Conservation (phyloP, 2,113 vertebrate species). For the Riparia riparia region DNA sequence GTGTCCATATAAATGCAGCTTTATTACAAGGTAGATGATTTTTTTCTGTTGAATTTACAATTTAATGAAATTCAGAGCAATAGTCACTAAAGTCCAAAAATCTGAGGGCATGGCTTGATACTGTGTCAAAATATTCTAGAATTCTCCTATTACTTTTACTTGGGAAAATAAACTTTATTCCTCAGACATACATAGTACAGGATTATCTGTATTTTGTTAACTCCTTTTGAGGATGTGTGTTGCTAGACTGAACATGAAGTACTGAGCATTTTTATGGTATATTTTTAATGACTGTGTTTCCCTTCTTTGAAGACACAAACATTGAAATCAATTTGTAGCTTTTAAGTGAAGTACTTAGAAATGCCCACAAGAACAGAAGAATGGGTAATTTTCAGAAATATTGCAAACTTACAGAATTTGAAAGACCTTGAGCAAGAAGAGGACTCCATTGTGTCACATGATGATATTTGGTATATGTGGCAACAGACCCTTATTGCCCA, state of each 20-base stretch:
- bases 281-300: background rate
- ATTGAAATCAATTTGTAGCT: background rate
- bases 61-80: background rate
- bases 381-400: background rate
- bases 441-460: background rate
- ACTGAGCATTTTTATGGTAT: background rate
- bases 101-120: background rate
- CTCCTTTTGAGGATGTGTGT: background rate
- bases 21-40: background rate
- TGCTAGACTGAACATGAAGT: background rate
- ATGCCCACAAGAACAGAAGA: background rate
- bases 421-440: background rate
- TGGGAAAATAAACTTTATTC: slow-evolving; percentile 13
- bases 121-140: background rate
- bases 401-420: background rate
- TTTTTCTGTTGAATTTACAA: background rate
- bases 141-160: slow-evolving; percentile 2
- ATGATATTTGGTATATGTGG: background rate
- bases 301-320: background rate
- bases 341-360: background rate
- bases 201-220: background rate
- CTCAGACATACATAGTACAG: background rate
- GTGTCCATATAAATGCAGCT: background rate
- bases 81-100: background rate
- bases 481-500: background rate